Base-by-base conservation (phyloP, 1,140 invertebrate species). In the Liolophura sinensis region DNA sequence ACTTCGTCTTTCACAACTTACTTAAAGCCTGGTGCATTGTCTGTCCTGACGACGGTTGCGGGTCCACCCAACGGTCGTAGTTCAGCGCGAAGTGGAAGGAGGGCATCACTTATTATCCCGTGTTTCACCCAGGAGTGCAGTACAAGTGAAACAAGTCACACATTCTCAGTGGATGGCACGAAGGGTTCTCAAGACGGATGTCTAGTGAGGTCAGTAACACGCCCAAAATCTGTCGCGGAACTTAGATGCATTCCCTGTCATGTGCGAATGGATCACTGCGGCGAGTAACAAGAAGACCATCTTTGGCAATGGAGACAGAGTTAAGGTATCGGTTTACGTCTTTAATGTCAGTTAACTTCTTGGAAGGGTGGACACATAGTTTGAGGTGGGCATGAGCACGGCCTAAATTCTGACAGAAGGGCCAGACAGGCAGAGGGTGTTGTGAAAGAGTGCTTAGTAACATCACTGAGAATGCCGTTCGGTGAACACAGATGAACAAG, bases 11-110 rank as follows among this genome's bases (percentile, higher is more conserved):
- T 49, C 18, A 62, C 48, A 11, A 71, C 22, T 5, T 69, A 47
- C 31, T 47, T 31, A 47, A 73, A 71, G 27, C 72, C 72, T 52
- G 69, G 66, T 22, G 69, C 72, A 27, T 51, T 27, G 59, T 73
- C 72, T 14, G 69, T 71, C 7, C 69, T 48, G 11, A 73, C 64
- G 0, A 71, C 64, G 1, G 66, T 61, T 25, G 25, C n/a, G 25
- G 68, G 64, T n/a, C 70, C 64, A 51, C 65, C 65, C 14, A 71
- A 49, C 16, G 67, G 70, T 1, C 50, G 65, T 1, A 71, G 6
- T 40, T 68, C 66, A 1, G 49, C 48, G 15, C 48, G 60, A 15
- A n/a, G n/a, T n/a, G n/a, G 59, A 12, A 68, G 47, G 0, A 71
- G 11, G 18, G 40, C 52, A 20, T 71, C 66, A 0, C 65, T 24